phyloP scores from a whole-genome alignment of 1,140 invertebrate species.

The Sminthurides bifidus region DNA sequence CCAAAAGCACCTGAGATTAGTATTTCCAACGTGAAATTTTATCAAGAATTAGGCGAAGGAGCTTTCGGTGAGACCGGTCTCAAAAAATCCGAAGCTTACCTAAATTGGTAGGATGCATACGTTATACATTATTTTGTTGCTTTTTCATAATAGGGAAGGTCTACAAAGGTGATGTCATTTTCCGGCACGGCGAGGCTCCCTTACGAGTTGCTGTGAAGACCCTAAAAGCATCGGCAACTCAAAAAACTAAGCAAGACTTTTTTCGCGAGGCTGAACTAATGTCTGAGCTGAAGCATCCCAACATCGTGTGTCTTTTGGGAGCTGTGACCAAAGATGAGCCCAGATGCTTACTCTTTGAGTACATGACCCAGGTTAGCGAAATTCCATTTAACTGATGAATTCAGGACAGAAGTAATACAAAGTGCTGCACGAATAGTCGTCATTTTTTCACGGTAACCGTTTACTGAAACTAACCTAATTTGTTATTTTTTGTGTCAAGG shows the following conservation, averaged over 20 bases:
- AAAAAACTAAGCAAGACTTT: conserved; percentile 62
- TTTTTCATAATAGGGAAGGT: conserved; percentile 53
- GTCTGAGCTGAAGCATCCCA: conserved; percentile 84
- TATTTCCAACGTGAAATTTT: conserved; percentile 70
- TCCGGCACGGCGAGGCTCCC: conserved; percentile 42
- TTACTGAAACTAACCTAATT: neutral
- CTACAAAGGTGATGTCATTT: conserved; percentile 82
- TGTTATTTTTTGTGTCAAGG: conserved; percentile 41
- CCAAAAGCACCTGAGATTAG: conserved; percentile 51
- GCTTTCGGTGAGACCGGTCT: conserved; percentile 62
- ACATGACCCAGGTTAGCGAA: conserved; percentile 57
- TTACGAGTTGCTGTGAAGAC: conserved; percentile 87
- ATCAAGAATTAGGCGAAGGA: conserved; percentile 90
- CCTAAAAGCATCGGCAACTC: conserved; percentile 79
- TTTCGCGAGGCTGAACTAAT: conserved; percentile 67
- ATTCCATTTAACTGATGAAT: neutral
- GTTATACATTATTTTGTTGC: neutral
- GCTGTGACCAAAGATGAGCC: conserved; percentile 83
- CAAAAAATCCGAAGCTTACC: neutral
- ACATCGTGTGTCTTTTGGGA: conserved; percentile 88
- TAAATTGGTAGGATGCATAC: neutral
- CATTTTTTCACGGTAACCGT: neutral
- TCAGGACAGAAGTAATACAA: neutral
- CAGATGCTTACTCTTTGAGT: conserved; percentile 92
- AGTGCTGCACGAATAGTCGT: neutral